Percentiles rank a stretch among this genome's conserved stretches.
phyloP scores from a whole-genome alignment of 2,888 invertebrate genomes.

The Esperia sulphurella region DNA sequence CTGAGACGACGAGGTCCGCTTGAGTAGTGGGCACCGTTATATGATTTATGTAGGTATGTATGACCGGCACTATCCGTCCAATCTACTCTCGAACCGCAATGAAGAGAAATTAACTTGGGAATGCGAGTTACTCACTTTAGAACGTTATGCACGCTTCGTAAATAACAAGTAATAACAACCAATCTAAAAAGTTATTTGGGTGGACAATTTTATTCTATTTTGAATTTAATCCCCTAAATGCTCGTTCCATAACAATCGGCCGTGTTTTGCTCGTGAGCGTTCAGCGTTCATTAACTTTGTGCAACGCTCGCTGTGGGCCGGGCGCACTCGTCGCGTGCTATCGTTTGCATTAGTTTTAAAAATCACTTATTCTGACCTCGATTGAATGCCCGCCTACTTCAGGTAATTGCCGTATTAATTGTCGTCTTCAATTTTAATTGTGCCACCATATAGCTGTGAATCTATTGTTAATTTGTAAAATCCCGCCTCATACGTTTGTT shows the following conservation, averaged over 20 bases:
- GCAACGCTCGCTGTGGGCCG: constrained; percentile 36
- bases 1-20: constrained; percentile 44
- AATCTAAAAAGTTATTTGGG: constrained; percentile 9
- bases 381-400: constrained; percentile 64
- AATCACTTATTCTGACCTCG: constrained; percentile 75
- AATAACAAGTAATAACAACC: constrained; percentile 13
- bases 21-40: constrained; percentile 40
- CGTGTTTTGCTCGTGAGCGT: constrained; percentile 36
- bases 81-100: constrained; percentile 18
- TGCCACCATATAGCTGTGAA: constrained; percentile 18
- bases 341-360: constrained; percentile 72
- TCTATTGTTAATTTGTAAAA: background rate
- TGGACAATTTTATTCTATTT: constrained; percentile 29
- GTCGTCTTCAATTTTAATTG: constrained; percentile 60
- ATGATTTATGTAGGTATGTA: constrained; percentile 15
- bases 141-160: constrained; percentile 13
- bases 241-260: constrained; percentile 32
- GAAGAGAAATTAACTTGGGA: constrained; percentile 23
- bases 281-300: constrained; percentile 57
- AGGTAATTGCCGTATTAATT: constrained; percentile 73
- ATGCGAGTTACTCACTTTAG: constrained; percentile 9
- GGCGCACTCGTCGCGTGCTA: constrained; percentile 54
- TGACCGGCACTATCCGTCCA: background rate
- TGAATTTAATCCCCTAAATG: constrained; percentile 39
- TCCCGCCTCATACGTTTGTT: background rate